Evolutionary conservation across 1,140 invertebrate genomes (phyloP).

Genomic region (Drosophila pseudoobscura): DNA sequence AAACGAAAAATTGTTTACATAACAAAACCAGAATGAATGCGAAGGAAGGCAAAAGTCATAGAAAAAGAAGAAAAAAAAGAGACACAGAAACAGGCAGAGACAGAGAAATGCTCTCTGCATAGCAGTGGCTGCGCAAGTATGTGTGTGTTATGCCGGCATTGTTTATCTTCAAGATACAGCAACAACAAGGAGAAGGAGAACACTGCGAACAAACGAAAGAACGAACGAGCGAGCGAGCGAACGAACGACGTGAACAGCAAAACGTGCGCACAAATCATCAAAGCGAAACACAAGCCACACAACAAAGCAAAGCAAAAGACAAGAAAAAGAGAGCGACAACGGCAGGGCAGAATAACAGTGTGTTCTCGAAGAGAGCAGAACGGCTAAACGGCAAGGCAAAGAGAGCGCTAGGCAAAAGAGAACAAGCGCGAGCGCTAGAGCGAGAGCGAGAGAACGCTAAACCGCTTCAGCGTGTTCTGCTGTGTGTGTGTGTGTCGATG

Average conservation of each 20-base stretch:
- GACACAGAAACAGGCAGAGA: background rate
- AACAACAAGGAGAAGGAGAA: background rate
- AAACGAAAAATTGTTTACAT: conserved; percentile 69
- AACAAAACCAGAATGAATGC: conserved; percentile 73
- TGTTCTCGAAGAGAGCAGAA: conserved; percentile 42
- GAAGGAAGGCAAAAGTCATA: conserved; percentile 13
- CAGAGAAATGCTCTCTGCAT: conserved; percentile 12
- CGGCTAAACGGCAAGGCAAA: conserved; percentile 8
- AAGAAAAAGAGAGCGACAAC: conserved; percentile 10
- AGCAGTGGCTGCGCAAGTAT: conserved; percentile 1
- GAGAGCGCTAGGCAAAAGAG: conserved; percentile 13
- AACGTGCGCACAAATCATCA: conserved; percentile 66
- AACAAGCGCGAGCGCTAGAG: background rate
- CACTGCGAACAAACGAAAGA: too few species aligned
- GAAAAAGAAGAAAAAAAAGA: too few species aligned
- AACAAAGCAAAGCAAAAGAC: conserved; percentile 37
- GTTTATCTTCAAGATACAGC: conserved; percentile 78
- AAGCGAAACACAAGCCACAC: conserved; percentile 31
- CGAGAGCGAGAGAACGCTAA: too few species aligned
- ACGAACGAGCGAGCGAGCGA: too few species aligned
- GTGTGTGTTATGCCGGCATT: conserved; percentile 70
- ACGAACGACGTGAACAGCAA: conserved; percentile 63
- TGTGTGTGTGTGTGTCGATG: conserved; percentile 55
- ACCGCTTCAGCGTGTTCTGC: background rate
- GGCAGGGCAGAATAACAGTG: conserved; percentile 17